phyloP scores from a whole-genome alignment of 2,113 vertebrate genomes.

The Meles meles region DNA sequence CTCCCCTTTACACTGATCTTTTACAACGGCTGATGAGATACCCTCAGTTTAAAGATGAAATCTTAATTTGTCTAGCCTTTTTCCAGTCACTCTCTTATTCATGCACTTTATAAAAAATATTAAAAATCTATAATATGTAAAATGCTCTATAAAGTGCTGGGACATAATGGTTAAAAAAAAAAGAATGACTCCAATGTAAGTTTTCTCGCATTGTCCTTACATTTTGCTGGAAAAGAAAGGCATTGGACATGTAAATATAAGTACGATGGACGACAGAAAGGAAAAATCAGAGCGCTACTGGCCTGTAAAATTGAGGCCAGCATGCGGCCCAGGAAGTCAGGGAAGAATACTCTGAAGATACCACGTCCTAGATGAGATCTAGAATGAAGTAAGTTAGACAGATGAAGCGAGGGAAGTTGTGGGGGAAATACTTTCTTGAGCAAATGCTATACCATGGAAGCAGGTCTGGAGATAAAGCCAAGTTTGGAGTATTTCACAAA shows the following conservation, averaged over 20 bases:
- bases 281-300: background rate
- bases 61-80: background rate
- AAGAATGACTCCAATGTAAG: background rate
- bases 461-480: background rate
- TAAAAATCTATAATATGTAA: background rate
- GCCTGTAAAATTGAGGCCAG: background rate
- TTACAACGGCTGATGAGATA: background rate
- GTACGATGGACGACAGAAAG: background rate
- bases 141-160: background rate
- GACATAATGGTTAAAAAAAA: background rate
- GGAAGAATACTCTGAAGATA: background rate
- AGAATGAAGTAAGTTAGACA: background rate
- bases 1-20: background rate
- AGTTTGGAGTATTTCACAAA: background rate
- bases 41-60: background rate
- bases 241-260: background rate
- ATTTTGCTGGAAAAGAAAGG: background rate
- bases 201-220: background rate
- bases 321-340: background rate
- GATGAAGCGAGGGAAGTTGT: background rate
- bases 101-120: background rate
- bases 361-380: background rate
- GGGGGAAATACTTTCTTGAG: background rate
- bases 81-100: background rate
- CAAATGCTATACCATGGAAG: background rate